Evolutionary conservation across 2,888 invertebrate species (phyloP), one percentile per base, ranked within the genome.

Genomic region (Dasysyrphus albostriatus): DNA sequence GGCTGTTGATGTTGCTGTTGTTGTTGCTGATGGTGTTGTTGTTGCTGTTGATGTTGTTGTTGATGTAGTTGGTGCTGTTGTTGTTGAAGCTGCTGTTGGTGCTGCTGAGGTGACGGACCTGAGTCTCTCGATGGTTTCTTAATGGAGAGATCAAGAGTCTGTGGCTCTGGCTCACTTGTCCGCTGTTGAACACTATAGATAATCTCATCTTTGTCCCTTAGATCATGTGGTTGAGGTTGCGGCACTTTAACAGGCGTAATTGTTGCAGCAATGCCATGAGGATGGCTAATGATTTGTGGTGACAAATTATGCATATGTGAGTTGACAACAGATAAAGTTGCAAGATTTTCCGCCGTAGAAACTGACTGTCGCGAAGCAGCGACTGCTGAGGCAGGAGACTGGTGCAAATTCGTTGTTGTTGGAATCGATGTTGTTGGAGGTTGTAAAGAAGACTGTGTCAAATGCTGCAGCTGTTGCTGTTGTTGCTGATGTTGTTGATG

Each of bases 61-160:
- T 32, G 32, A 32, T 32, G 32, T 32, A 32, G 32, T 7, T 32
- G 32, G 32, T 32, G 32, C 90, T 56, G 91, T 89, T 79, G 89
- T 44, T 76, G 90, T 89, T 63, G 91, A 89, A n/a, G 90, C 91
- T 90, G 92, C 39, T 90, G 89, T 84, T 78, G 90, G 0, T 80
- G 79, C 16, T 91, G 83, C n/a, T 78, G 91, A 89, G 91, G 91
- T 5, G 91, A 91, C 10, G 90, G 93, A 91, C 81, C 88, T 89
- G 77, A 93, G 93, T 88, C 95, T 92, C 92, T 90, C 5, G 91
- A 90, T 3, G 95, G 95, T 89, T 96, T 95, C 92, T 96, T 96
- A 77, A 96, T 95, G 90, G 96, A 96, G 88, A 97, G 93, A 90
- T 97, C 96, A 0, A 97, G 93, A 0, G 96, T 96, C 84, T 94